Base-by-base conservation (phyloP, 2,113 vertebrate species). In the Sinocyclocheilus grahami region DNA sequence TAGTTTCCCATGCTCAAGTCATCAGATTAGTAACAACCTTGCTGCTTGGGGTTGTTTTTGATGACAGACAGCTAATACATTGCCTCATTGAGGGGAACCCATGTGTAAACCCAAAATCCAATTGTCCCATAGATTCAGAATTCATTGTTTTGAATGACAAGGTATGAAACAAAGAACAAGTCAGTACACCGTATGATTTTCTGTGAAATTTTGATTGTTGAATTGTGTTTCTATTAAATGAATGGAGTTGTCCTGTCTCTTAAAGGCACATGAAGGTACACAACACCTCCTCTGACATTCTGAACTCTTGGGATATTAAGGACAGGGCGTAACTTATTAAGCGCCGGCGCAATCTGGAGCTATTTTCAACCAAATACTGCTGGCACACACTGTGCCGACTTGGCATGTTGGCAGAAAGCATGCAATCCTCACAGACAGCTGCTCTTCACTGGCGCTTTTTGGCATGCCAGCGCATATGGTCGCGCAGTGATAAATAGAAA, bases 341-440 rank as follows among this genome's bases (percentile, higher is more conserved):
- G 77, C 85, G 69, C 88, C 78, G 63, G 85, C 85, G 65, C 88
- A 87, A 88, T 90, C 80, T 75, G 89, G 90, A 93, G 95, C 95
- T 97, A 96, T 96, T 96, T 96, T 95, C 93, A 96, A 96, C 95
- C 83, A 95, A 95, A 95, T 94, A 95, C 92, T 92, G 93, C 93
- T 96, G 95, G 95, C 95, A 96, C 92, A 94, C 92, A 94, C 94
- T 95, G 93, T 95, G 95, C 94, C 91, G 94, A 95, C 95, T 96
- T 95, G 94, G 92, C 93, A 94, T 93, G 94, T 90, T 96, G 95
- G 95, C 95, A 96, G 95, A 94, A 94, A 87, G 93, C 93, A 87
- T 94, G 94, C 93, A 92, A 82, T 94, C 94, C 95, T 95, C 91
- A 93, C 89, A 94, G 95, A 95, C 97, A 99, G 97, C 97, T 99